Conservation (phyloP, 2,888 invertebrate species). For the Hypena proboscidalis region DNA sequence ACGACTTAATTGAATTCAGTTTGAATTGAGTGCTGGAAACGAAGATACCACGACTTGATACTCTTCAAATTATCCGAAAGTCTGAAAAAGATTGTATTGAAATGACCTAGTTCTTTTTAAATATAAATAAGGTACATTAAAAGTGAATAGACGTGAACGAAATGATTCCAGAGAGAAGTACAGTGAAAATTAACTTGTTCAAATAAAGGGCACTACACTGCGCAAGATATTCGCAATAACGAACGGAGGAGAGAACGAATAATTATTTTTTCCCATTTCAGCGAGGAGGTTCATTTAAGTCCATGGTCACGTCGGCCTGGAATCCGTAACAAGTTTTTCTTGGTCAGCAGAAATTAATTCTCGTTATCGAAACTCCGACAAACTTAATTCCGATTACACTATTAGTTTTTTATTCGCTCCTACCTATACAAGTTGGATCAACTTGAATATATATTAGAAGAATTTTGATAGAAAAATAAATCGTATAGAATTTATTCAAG, state of each 20-base stretch:
- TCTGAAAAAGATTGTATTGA: not conserved
- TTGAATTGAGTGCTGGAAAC: conserved; percentile 44
- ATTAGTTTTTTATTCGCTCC: conserved; percentile 19
- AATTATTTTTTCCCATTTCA: conserved; percentile 52
- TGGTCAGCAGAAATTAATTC: conserved; percentile 56
- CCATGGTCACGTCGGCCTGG: conserved; percentile 49
- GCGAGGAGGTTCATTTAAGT: conserved; percentile 46
- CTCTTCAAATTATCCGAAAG: conserved; percentile 8
- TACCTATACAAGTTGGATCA: conserved; percentile 2
- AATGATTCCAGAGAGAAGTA: conserved; percentile 27
- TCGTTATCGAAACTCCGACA: conserved; percentile 45
- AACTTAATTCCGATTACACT: conserved; percentile 41
- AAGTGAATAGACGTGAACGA: conserved; percentile 13
- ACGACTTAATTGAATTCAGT: conserved; percentile 58
- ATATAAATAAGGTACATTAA: too few relatives aligned
- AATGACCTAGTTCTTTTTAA: not conserved
- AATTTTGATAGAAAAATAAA: conserved; percentile 25
- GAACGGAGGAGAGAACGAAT: conserved; percentile 36
- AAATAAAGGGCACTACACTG: conserved; percentile 43
- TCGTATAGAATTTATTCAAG: conserved; percentile 12
- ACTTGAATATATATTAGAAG: conserved; percentile 12
- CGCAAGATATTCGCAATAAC: conserved; percentile 44
- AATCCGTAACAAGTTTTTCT: conserved; percentile 53
- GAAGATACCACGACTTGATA: conserved; percentile 17
- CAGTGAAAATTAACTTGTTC: conserved; percentile 50